Conservation (phyloP, 2,113 vertebrate genomes). For the Tupaia tana region DNA sequence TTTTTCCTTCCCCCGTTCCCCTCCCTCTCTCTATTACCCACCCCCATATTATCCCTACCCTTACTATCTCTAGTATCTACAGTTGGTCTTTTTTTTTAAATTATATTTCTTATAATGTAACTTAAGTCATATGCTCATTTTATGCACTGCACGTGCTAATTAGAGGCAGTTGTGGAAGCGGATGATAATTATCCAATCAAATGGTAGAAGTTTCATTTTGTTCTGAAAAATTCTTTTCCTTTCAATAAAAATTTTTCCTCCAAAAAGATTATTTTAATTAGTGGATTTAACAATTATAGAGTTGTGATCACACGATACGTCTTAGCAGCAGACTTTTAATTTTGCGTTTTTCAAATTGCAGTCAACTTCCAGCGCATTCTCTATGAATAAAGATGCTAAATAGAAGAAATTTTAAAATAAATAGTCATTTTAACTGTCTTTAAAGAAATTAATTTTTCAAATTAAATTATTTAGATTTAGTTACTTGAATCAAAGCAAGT, state of each 20-base stretch:
- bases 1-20: no score
- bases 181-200: slow-evolving; percentile 40
- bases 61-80: no score
- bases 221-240: not conserved
- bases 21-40: no score
- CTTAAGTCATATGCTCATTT: slow-evolving; percentile 16
- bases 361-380: not conserved
- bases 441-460: slow-evolving; percentile 2
- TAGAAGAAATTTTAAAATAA: slow-evolving; percentile 26
- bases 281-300: not conserved
- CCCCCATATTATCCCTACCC: no score
- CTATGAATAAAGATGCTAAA: not conserved
- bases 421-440: not conserved
- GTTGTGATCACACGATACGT: slow-evolving; percentile 14
- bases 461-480: slow-evolving; percentile 44
- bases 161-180: not conserved
- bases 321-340: not conserved
- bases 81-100: no score
- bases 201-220: slow-evolving; percentile 35
- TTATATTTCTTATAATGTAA: not conserved
- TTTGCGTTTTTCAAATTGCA: slow-evolving; percentile 27
- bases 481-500: not conserved
- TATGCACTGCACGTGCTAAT: not conserved
- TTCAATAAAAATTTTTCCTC: slow-evolving; percentile 51
- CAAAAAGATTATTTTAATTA: slow-evolving; percentile 46